These are phyloP conservation scores for Zapus hudsonius DNA, from an alignment of 2,113 vertebrate species.

Conservation along the genomic window DNA sequence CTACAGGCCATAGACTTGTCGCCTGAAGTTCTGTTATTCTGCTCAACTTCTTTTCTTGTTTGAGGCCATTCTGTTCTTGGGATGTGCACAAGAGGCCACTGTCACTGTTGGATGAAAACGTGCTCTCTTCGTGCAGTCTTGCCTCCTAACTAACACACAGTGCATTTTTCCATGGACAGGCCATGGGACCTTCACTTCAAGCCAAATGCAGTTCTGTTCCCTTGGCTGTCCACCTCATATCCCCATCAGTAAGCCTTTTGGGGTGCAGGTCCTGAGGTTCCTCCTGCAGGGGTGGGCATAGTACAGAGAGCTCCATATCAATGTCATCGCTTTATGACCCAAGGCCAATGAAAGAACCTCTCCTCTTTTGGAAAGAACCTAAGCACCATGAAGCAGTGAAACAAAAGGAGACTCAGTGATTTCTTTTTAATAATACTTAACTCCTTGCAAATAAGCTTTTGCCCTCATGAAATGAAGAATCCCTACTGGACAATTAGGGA, in stretches of 20 bases:
- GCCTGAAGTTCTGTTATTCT: background rate
- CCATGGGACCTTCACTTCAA: background rate
- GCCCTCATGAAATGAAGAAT: conserved; percentile 27
- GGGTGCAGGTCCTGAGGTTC: background rate
- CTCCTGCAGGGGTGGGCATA: background rate
- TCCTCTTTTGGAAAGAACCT: conserved; percentile 40
- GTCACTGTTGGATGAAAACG: background rate
- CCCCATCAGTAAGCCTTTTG: background rate
- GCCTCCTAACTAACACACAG: background rate
- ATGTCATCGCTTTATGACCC: background rate
- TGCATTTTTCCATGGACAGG: conserved; percentile 15
- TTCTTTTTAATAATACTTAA: conserved; percentile 41
- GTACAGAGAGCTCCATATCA: background rate
- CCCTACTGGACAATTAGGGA: conserved; percentile 26
- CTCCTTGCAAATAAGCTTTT: conserved; percentile 15
- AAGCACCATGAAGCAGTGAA: conserved; percentile 43
- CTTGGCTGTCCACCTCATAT: background rate
- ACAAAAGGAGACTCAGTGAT: conserved; percentile 23
- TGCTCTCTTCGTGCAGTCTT: background rate
- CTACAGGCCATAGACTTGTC: background rate
- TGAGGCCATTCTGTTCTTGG: conserved; percentile 40
- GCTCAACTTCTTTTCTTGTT: background rate
- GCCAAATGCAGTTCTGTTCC: background rate
- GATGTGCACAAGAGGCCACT: background rate
- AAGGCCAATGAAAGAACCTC: conserved; percentile 4